Conservation (phyloP, 2,888 invertebrate genomes). For the Diarsia brunnea region DNA sequence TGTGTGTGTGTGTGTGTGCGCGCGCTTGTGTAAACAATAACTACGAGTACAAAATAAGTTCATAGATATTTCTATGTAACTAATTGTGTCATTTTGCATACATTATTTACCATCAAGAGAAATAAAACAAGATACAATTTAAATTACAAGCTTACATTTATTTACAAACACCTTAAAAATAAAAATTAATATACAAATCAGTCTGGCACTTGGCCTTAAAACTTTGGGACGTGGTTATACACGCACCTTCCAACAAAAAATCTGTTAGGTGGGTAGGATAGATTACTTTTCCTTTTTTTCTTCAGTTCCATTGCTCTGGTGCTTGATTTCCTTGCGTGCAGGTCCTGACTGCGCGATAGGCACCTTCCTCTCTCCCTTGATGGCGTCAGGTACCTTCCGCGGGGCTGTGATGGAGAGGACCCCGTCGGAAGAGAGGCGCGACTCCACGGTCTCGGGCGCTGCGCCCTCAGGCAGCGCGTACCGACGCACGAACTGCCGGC, state of each 20-base stretch:
- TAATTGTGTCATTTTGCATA: too few species aligned
- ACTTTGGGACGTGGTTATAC: slow-evolving; percentile 53
- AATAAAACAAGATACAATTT: too few species aligned
- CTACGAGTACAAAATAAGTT: too few species aligned
- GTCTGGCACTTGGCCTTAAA: slow-evolving; percentile 59
- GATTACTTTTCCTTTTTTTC: slow-evolving; percentile 18
- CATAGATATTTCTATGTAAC: too few species aligned
- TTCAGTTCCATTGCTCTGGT: slow-evolving; percentile 57
- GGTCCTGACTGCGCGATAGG: slow-evolving; percentile 79
- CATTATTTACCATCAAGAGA: too few species aligned
- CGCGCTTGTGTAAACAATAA: too few species aligned
- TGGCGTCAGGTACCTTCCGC: slow-evolving; percentile 70
- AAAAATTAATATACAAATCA: slow-evolving; percentile 58
- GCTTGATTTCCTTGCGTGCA: slow-evolving; percentile 77
- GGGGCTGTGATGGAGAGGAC: slow-evolving; percentile 93
- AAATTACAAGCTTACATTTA: too few species aligned
- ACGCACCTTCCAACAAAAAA: slow-evolving; percentile 26
- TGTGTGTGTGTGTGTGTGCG: too few species aligned
- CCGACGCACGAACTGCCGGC: slow-evolving; percentile 93
- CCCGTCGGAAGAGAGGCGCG: slow-evolving; percentile 94
- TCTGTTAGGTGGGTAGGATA: background rate
- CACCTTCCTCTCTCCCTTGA: slow-evolving; percentile 74
- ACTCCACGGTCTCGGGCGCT: slow-evolving; percentile 92
- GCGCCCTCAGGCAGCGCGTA: slow-evolving; percentile 93
- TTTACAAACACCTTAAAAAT: background rate